These are phyloP conservation scores for Manis pentadactyla DNA, from an alignment of 2,797 vertebrate genomes.

Conservation along the genomic window DNA sequence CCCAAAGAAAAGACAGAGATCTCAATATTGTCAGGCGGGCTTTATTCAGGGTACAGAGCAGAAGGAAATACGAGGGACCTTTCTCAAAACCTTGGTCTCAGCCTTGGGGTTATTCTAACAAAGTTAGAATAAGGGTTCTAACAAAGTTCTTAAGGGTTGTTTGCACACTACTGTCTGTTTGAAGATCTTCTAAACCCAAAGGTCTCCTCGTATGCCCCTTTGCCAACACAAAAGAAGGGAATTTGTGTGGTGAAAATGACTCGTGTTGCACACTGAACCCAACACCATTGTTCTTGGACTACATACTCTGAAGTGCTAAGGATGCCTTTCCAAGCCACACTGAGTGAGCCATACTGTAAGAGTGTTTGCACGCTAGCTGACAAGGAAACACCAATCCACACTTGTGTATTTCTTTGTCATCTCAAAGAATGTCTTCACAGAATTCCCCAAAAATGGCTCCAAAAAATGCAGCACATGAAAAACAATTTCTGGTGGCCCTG, in stretches of 20 bases:
- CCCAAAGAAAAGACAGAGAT: constrained; percentile 87
- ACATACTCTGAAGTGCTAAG: constrained; percentile 76
- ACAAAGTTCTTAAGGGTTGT: constrained; percentile 85
- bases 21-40: constrained; percentile 87
- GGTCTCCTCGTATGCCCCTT: constrained; percentile 79
- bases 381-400: constrained; percentile 47
- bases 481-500: not conserved
- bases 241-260: constrained; percentile 81
- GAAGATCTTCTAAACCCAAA: constrained; percentile 84
- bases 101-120: constrained; percentile 84
- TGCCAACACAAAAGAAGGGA: constrained; percentile 77
- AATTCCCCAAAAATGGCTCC: not conserved
- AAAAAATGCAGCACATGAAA: not conserved
- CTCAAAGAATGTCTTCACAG: not conserved
- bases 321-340: constrained; percentile 50
- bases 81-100: constrained; percentile 86
- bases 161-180: constrained; percentile 87
- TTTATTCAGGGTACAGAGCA: constrained; percentile 88
- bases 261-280: constrained; percentile 76
- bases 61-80: constrained; percentile 86
- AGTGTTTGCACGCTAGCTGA: constrained; percentile 57
- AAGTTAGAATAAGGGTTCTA: too few species aligned
- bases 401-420: not conserved
- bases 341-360: constrained; percentile 30
- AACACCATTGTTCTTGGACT: constrained; percentile 77